Percentiles rank a stretch among this genome's conserved stretches.
Conservation (phyloP, 2,113 vertebrate genomes). For the Spermophilus dauricus region DNA sequence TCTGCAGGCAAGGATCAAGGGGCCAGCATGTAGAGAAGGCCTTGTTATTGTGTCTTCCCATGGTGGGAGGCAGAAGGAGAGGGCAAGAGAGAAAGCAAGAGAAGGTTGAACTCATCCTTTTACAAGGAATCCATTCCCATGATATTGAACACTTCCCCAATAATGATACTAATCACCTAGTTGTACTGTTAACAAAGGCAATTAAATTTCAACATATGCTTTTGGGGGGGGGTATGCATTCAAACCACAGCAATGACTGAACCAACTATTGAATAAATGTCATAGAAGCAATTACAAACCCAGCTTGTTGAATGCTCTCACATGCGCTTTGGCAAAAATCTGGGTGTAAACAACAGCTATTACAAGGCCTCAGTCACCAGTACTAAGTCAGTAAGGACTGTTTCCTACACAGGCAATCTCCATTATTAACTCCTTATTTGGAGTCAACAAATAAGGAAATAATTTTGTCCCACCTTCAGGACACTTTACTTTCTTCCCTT, state of each 20-base stretch:
- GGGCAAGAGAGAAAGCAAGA: background rate
- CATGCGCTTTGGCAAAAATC: background rate
- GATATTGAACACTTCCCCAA: background rate
- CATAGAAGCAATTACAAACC: background rate
- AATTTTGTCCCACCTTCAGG: background rate
- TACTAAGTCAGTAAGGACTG: rapidly evolving
- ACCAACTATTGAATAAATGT: background rate
- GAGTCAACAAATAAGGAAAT: background rate
- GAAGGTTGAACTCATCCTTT: background rate
- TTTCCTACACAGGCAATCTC: background rate
- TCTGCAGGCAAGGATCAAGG: background rate
- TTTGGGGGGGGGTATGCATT: background rate
- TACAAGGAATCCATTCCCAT: background rate
- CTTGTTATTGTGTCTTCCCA: background rate
- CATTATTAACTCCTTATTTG: background rate
- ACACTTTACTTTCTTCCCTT: background rate
- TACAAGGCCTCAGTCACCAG: background rate
- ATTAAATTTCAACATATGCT: background rate
- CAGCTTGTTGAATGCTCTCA: background rate
- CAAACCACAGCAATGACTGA: background rate
- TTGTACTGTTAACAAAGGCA: background rate
- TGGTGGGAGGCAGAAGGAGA: background rate
- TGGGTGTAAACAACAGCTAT: background rate
- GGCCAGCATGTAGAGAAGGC: no score
- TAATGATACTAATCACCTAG: no score